Percentiles rank a stretch among this genome's conserved stretches.
phyloP scores from a whole-genome alignment of 2,113 vertebrate species.

The Paradisaea rubra region DNA sequence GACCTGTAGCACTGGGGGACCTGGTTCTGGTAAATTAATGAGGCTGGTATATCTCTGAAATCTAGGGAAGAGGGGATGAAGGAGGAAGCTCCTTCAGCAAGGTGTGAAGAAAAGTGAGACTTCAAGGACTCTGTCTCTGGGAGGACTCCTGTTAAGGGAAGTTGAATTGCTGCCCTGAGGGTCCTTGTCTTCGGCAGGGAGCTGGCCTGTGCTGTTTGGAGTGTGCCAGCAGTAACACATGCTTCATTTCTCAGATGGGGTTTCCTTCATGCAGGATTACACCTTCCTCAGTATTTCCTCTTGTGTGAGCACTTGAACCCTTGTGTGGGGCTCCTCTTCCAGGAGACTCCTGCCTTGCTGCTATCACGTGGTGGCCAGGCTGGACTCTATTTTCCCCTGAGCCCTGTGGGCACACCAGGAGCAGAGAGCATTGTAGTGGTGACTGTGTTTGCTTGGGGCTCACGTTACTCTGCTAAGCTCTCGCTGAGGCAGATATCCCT shows the following conservation, averaged over 20 bases:
- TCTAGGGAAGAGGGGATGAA: not conserved
- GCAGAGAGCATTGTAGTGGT: accelerated
- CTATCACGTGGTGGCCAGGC: accelerated
- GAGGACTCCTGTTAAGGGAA: not conserved
- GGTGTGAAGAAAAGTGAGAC: not conserved
- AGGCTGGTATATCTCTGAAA: not conserved
- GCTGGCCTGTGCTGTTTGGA: not conserved
- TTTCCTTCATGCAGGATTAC: not conserved
- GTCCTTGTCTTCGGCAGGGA: accelerated
- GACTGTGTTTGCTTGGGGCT: not conserved
- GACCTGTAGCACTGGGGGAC: not conserved
- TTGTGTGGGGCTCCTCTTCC: accelerated
- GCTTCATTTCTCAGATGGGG: not conserved
- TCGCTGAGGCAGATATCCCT: accelerated
- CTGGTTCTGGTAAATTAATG: not conserved
- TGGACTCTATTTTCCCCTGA: not conserved
- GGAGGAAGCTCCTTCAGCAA: not conserved
- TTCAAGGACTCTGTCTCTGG: not conserved
- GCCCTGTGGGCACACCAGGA: not conserved
- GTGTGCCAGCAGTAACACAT: not conserved
- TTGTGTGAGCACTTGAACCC: not conserved
- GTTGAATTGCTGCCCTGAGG: not conserved
- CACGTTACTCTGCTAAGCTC: not conserved
- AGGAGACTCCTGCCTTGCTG: not conserved
- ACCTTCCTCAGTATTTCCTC: not conserved